Percentiles rank a stretch among this genome's conserved stretches.
Evolutionary conservation across 2,113 vertebrate genomes (phyloP).

Genomic region (Dasyurus viverrinus): DNA sequence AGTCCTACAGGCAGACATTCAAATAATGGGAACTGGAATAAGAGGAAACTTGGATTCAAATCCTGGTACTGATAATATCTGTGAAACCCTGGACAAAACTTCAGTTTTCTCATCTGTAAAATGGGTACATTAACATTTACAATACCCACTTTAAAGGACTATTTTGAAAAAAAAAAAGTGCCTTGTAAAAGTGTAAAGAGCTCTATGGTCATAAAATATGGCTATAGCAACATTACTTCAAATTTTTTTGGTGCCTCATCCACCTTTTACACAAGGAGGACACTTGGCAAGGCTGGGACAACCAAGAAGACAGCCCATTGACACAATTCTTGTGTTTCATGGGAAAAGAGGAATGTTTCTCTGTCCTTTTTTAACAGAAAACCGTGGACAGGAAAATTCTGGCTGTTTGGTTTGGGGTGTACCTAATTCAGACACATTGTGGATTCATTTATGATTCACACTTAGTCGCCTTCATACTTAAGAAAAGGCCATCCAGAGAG

Average conservation of each 20-base stretch:
- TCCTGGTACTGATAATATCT: background rate
- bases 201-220: background rate
- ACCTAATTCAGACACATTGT: background rate
- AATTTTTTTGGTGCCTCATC: background rate
- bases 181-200: background rate
- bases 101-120: background rate
- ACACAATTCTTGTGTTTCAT: conserved; percentile 1
- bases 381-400: background rate
- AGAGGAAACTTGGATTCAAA: background rate
- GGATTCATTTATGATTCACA: background rate
- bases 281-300: background rate
- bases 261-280: background rate
- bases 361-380: conserved; percentile 13
- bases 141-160: background rate
- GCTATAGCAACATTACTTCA: background rate
- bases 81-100: background rate
- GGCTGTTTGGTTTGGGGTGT: background rate
- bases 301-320: background rate
- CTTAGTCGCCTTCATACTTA: background rate
- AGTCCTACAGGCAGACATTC: rapidly evolving
- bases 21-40: background rate
- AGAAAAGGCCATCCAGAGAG: background rate
- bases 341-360: background rate
- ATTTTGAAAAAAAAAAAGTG: background rate
- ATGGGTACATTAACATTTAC: background rate